Evolutionary conservation across 2,888 invertebrate species (phyloP).

Genomic region (Lasioglossum oenotherae): DNA sequence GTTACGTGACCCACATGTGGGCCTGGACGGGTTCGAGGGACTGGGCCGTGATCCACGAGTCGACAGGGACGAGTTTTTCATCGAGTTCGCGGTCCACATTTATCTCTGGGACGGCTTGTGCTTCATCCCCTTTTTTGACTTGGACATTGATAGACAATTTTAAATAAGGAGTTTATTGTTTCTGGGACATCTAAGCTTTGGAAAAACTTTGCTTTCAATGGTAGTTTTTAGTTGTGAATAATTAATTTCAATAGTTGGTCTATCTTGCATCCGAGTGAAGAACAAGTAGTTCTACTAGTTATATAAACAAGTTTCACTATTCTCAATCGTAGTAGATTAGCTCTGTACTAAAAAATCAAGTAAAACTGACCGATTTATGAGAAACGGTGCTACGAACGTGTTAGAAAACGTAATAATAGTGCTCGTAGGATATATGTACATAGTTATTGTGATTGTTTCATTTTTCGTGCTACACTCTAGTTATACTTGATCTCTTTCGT

Average conservation of each 20-base stretch:
- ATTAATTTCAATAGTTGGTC: not conserved
- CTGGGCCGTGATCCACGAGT: conserved; percentile 1
- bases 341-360: not conserved
- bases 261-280: not conserved
- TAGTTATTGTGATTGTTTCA: not conserved
- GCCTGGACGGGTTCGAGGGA: not conserved
- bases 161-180: not conserved
- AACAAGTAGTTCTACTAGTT: not conserved
- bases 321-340: not conserved
- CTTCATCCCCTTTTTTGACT: not conserved
- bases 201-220: not conserved
- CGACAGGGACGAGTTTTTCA: conserved; percentile 1
- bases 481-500: not conserved
- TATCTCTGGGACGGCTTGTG: not conserved
- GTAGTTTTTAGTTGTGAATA: not conserved
- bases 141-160: not conserved
- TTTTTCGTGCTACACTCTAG: not conserved
- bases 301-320: not conserved
- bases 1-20: conserved; percentile 9
- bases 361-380: not conserved
- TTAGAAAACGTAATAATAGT: not conserved
- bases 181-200: not conserved
- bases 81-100: not conserved
- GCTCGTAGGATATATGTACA: not conserved
- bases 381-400: not conserved